Evolutionary conservation across 2,797 vertebrate species (phyloP).

Genomic region (Tarsius wallacei): DNA sequence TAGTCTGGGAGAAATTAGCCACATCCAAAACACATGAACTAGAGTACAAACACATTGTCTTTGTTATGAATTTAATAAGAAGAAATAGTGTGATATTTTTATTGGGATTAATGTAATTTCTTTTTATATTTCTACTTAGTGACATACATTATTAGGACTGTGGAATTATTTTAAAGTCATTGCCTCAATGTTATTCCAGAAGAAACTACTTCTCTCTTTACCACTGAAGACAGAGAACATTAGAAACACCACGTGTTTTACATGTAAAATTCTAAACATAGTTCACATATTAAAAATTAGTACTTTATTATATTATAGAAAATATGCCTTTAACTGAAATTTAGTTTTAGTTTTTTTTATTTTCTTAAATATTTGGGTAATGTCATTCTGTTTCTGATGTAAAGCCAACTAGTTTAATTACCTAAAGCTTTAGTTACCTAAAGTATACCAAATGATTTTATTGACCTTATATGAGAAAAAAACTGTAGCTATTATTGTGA

Average conservation of each 20-base stretch:
- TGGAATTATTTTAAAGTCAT: not conserved
- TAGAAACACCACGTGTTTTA: not conserved
- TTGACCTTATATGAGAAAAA: not conserved
- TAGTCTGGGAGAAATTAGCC: not conserved
- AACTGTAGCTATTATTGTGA: not conserved
- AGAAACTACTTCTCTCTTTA: not conserved
- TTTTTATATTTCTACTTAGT: not conserved
- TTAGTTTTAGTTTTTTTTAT: not conserved
- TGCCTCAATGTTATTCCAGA: fast-evolving
- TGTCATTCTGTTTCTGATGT: not conserved
- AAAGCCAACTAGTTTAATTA: not conserved
- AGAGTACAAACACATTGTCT: not conserved
- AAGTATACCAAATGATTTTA: not conserved
- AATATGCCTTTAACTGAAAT: not conserved
- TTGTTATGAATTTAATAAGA: not conserved
- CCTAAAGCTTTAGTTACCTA: not conserved
- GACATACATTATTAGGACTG: not conserved
- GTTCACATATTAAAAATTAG: not conserved
- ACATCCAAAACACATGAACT: not conserved
- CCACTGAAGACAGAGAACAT: not conserved
- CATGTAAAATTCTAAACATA: not conserved
- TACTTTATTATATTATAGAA: not conserved
- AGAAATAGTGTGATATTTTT: not conserved
- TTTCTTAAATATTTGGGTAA: not conserved
- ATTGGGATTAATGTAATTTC: not conserved